A percentile compares a stretch with the other conserved stretches of the same genome.
Conservation (phyloP, 2,888 invertebrate genomes). For the Eristalis arbustorum region DNA sequence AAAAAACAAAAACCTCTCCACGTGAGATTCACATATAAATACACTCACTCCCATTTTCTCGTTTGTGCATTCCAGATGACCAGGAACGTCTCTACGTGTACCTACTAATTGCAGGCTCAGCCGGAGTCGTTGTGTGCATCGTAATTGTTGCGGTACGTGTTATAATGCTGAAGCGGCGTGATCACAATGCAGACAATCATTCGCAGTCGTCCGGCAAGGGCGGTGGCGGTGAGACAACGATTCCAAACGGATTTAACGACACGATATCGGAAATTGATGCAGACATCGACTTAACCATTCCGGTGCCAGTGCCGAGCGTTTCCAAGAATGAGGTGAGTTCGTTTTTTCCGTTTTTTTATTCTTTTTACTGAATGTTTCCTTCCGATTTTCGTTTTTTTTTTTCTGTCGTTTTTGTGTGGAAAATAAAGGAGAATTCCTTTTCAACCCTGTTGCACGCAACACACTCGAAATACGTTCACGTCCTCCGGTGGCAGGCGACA, state of each 20-base stretch:
- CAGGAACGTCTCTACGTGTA: constrained; percentile 87
- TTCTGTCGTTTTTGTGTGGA: not conserved
- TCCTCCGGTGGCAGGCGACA: constrained; percentile 19
- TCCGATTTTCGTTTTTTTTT: not conserved
- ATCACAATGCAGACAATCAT: constrained; percentile 80
- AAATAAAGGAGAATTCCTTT: constrained; percentile 20
- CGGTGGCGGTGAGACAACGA: constrained; percentile 83
- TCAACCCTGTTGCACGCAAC: constrained; percentile 39
- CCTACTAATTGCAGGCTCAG: constrained; percentile 87
- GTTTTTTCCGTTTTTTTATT: not conserved
- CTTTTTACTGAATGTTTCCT: not conserved
- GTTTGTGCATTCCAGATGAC: constrained; percentile 75
- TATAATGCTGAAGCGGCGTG: constrained; percentile 84
- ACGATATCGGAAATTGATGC: constrained; percentile 92
- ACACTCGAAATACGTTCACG: constrained; percentile 49
- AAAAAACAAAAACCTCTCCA: not conserved
- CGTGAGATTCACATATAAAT: not conserved
- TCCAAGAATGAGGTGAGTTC: constrained; percentile 79
- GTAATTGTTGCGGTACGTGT: constrained; percentile 86
- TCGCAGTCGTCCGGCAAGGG: constrained; percentile 83
- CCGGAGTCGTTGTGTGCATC: constrained; percentile 86
- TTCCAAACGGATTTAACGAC: constrained; percentile 90
- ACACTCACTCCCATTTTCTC: constrained; percentile 24
- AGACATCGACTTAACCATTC: constrained; percentile 84
- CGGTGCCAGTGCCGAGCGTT: constrained; percentile 82